Conservation (phyloP, 2,113 vertebrate genomes). For the Deroptyus accipitrinus region DNA sequence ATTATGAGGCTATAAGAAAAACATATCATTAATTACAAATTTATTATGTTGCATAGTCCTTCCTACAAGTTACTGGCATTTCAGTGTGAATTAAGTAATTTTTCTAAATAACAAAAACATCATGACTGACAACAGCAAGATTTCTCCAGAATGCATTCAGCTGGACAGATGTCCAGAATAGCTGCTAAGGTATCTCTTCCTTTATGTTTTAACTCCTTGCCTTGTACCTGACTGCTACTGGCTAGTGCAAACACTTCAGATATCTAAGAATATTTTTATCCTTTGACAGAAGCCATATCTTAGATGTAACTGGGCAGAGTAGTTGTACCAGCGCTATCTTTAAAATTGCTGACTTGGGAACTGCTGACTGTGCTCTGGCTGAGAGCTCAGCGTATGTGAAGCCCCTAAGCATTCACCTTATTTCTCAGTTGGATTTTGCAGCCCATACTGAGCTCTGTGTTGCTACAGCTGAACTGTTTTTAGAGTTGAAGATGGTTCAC, state of each 20-base stretch:
- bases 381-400: background rate
- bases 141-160: background rate
- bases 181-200: background rate
- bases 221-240: background rate
- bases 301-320: background rate
- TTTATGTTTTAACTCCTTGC: background rate
- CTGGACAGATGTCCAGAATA: background rate
- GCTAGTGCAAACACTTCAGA: background rate
- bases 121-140: background rate
- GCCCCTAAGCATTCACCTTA: background rate
- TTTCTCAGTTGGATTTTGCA: slow-evolving; percentile 2
- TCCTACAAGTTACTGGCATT: background rate
- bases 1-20: background rate
- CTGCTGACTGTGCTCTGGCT: background rate
- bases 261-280: background rate
- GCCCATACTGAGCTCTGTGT: background rate
- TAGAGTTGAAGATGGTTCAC: background rate
- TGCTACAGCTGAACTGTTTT: background rate
- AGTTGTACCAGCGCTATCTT: background rate
- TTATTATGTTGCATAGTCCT: background rate
- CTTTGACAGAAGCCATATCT: background rate
- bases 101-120: background rate
- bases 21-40: background rate
- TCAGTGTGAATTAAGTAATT: background rate
- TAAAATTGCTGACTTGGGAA: background rate